Evolutionary conservation across 2,113 vertebrate genomes (phyloP).

Genomic region (Zonotrichia leucophrys): DNA sequence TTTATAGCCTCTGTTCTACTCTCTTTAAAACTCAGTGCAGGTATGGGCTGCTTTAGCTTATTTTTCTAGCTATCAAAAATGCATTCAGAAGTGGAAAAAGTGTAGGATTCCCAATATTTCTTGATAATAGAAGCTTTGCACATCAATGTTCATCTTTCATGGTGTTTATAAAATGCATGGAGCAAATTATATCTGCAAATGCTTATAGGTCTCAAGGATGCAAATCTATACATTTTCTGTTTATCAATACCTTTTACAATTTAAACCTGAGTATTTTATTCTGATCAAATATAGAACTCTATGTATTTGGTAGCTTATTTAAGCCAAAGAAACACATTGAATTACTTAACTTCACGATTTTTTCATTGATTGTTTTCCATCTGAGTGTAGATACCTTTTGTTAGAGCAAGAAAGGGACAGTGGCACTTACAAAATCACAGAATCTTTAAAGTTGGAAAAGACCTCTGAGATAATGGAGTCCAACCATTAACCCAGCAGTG

Average conservation of each 20-base stretch:
- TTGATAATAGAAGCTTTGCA: background rate
- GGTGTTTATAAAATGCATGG: background rate
- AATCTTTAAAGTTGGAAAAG: background rate
- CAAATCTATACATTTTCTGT: background rate
- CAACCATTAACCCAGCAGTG: background rate
- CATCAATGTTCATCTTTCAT: background rate
- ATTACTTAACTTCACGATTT: background rate
- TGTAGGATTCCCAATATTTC: background rate
- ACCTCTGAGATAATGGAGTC: background rate
- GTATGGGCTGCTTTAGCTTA: background rate
- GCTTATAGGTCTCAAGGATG: background rate
- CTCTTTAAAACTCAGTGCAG: background rate
- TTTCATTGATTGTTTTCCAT: background rate
- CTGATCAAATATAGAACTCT: background rate
- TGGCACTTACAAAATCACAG: background rate
- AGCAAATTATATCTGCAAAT: background rate
- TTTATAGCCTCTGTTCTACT: background rate
- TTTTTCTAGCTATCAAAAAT: background rate
- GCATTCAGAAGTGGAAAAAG: background rate
- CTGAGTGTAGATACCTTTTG: background rate
- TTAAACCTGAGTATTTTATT: background rate
- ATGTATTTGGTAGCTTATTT: background rate
- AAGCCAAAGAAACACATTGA: background rate
- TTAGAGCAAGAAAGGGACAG: background rate
- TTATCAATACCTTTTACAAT: background rate